Conservation (phyloP, 2,113 vertebrate genomes). For the Pyrgilauda ruficollis region DNA sequence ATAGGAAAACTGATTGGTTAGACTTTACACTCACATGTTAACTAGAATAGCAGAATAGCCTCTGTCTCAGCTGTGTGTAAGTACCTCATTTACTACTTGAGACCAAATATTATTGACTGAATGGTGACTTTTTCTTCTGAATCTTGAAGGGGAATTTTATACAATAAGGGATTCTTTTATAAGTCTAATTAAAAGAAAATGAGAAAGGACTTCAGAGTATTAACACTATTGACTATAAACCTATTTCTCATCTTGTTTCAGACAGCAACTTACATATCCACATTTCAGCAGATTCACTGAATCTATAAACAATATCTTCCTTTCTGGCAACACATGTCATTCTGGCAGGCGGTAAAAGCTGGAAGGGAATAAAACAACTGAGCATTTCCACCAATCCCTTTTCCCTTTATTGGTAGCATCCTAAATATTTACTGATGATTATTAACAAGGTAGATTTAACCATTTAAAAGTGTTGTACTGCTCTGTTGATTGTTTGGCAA, state of each 20-base stretch:
- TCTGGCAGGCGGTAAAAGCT: slow-evolving; percentile 38
- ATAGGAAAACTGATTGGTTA: background rate
- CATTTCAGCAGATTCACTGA: background rate
- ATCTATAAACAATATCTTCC: slow-evolving; percentile 15
- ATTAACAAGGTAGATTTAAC: background rate
- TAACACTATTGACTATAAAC: background rate
- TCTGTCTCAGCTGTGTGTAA: background rate
- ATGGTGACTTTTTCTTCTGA: background rate
- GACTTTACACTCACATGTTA: background rate
- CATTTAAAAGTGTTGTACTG: background rate
- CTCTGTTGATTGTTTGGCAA: background rate
- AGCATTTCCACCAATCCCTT: background rate
- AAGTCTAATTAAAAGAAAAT: slow-evolving; percentile 6
- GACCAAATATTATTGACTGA: background rate
- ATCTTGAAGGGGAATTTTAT: background rate
- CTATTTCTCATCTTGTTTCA: background rate
- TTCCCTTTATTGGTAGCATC: background rate
- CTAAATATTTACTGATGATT: background rate
- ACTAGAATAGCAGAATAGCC: background rate
- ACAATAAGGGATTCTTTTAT: background rate
- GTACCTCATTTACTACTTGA: background rate
- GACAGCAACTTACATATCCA: background rate
- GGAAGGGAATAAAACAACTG: background rate
- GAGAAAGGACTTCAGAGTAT: background rate
- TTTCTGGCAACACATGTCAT: slow-evolving; percentile 30